phyloP scores from a whole-genome alignment of 2,888 invertebrate species.

The Mythimna ferrago region DNA sequence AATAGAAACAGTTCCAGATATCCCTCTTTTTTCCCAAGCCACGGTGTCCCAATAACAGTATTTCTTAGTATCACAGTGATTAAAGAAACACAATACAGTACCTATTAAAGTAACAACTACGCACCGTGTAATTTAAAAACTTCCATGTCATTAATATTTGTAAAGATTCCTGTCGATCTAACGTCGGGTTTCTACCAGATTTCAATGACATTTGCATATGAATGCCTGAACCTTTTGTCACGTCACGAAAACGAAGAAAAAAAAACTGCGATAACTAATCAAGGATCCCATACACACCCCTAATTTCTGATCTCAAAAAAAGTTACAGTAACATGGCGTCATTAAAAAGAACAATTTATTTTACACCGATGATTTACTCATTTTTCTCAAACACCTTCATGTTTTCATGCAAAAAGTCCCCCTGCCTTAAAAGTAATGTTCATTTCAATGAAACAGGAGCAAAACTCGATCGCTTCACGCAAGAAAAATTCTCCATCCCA shows the following conservation, averaged over 20 bases:
- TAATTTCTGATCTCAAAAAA: conserved; percentile 22
- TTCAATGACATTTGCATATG: conserved; percentile 74
- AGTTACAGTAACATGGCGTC: neutral
- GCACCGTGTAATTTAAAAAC: conserved; percentile 68
- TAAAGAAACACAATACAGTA: conserved; percentile 37
- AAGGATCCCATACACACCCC: conserved; percentile 38
- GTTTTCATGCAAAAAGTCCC: conserved; percentile 36
- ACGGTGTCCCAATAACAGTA: neutral
- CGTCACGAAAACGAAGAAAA: conserved; percentile 39
- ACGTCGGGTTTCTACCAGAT: conserved; percentile 64
- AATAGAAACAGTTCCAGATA: neutral
- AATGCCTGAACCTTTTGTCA: conserved; percentile 64
- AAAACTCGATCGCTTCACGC: conserved; percentile 57
- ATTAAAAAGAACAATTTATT: conserved; percentile 3
- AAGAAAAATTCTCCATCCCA: conserved; percentile 52
- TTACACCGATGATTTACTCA: conserved; percentile 22
- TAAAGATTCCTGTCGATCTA: conserved; percentile 69
- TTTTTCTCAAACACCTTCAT: conserved; percentile 43
- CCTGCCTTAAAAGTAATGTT: conserved; percentile 49
- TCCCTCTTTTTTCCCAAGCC: neutral
- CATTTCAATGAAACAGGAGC: conserved; percentile 50
- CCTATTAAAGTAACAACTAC: conserved; percentile 49
- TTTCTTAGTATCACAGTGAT: conserved; percentile 28
- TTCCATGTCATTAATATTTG: conserved; percentile 66
- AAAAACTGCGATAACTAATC: conserved; percentile 46